phyloP scores from a whole-genome alignment of 2,888 invertebrate genomes.

The Drosophila neonasuta region DNA sequence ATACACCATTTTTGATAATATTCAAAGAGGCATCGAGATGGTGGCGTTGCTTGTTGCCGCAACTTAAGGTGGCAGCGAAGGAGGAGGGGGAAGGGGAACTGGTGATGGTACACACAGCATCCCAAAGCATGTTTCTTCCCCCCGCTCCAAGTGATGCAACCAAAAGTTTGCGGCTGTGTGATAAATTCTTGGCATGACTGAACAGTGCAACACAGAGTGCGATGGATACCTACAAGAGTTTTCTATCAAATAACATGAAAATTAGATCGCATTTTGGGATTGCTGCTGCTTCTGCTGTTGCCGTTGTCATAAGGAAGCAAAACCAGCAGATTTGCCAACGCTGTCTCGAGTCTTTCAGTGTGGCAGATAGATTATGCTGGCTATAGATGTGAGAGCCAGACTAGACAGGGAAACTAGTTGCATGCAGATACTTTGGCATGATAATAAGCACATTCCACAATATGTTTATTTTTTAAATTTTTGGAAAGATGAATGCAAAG shows the following conservation, averaged over 20 bases:
- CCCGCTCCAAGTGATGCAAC: constrained; percentile 45
- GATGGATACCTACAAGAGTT: constrained; percentile 58
- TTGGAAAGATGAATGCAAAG: not conserved
- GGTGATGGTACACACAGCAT: constrained; percentile 34
- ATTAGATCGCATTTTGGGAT: constrained; percentile 66
- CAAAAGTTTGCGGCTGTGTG: constrained; percentile 51
- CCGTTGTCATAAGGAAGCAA: constrained; percentile 29
- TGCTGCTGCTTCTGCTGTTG: constrained; percentile 4
- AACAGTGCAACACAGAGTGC: constrained; percentile 32
- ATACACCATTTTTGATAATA: constrained; percentile 75
- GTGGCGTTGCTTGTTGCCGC: constrained; percentile 6
- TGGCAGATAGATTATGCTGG: constrained; percentile 31
- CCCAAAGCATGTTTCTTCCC: constrained; percentile 19
- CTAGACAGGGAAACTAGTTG: constrained; percentile 11
- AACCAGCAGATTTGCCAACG: constrained; percentile 32
- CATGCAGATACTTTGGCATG: constrained; percentile 15
- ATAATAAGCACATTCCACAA: constrained; percentile 26
- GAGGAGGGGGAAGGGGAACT: not conserved
- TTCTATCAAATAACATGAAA: constrained; percentile 75
- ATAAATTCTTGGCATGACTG: constrained; percentile 68
- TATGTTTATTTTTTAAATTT: not conserved
- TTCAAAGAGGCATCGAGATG: constrained; percentile 50
- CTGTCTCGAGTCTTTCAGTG: constrained; percentile 18
- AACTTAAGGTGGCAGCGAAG: constrained; percentile 15
- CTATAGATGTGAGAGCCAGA: constrained; percentile 3